These are phyloP conservation scores for Nebria salina DNA, from an alignment of 2,888 invertebrate genomes.

Conservation along the genomic window DNA sequence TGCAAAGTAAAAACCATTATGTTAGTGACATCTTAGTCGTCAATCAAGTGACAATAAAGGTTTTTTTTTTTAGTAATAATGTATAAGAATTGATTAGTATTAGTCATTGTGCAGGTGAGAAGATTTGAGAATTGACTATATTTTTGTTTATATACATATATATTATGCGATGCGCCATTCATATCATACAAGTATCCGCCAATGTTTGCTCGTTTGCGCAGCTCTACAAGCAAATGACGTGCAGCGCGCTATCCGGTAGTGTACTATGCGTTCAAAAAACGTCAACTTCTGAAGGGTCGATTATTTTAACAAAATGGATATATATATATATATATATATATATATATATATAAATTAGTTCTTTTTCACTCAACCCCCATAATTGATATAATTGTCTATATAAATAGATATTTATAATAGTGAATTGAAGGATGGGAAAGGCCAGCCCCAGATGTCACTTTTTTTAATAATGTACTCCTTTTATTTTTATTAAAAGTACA, in stretches of 20 bases:
- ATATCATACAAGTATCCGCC: background rate
- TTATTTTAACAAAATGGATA: background rate
- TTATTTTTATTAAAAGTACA: conserved; percentile 48
- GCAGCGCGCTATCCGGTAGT: conserved; percentile 17
- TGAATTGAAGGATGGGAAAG: conserved; percentile 53
- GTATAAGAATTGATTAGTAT: background rate
- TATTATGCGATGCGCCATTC: background rate
- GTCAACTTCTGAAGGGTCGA: background rate
- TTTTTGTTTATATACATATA: background rate
- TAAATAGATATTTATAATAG: conserved; percentile 16
- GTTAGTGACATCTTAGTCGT: conserved; percentile 29
- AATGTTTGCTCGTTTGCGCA: conserved; percentile 15
- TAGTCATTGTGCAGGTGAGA: background rate
- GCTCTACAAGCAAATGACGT: conserved; percentile 9
- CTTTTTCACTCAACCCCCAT: conserved; percentile 9
- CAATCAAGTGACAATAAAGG: background rate
- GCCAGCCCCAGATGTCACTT: conserved; percentile 56
- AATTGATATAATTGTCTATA: conserved; percentile 9
- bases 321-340: background rate
- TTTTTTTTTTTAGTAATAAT: background rate
- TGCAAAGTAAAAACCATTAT: background rate
- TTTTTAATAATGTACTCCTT: conserved; percentile 42
- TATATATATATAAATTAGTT: background rate
- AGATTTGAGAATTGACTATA: background rate
- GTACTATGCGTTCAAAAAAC: conserved; percentile 38